Evolutionary conservation across 2,797 vertebrate species (phyloP), one percentile per base, ranked within the genome.

Genomic region (Pelobates cultripes): DNA sequence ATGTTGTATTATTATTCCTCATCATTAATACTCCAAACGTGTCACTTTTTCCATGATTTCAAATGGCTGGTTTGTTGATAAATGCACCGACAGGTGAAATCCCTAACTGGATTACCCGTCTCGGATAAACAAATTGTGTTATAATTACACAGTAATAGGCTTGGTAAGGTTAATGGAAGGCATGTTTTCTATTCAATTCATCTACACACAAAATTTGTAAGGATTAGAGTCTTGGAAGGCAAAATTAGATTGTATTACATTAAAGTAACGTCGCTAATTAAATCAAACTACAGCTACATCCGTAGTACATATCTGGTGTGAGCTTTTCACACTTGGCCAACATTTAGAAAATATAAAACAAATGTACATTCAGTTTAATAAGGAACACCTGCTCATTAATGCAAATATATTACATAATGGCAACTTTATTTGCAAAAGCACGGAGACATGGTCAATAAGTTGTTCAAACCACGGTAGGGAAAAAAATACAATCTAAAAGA

Each of bases 101-200:
- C 70, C 44, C 14, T 72, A 72, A 72, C n/a, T 70, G 42, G 17
- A 70, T 70, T 51, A 77, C 47, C 14, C n/a, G 10, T 57, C 15
- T 72, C n/a, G 12, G 43, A 45, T 78, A 78, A 78, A 57, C 53
- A 55, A 70, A 70, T 78, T 70, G 70, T 61, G 15, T 45, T 41
- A 7, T 70, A 70, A 78, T 70, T 17, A 77, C 40, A 7, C 28
- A 70, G 41, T 70, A 57, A 77, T 57, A 57, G 7, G 67, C 51
- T 67, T 60, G 67, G 41, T 60, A 57, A 53, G 41, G 28, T 13
- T 77, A 9, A 57, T 57, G 41, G 9, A 53, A 61, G 68, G 44
- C 28, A 77, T 45, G 40, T 47, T 78, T 78, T 53, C 45, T 61
- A 12, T 57, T 5, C 43, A 14, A 57, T 78, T 70, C 15, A 43